These are phyloP conservation scores for Melieria omissa DNA, from an alignment of 2,888 invertebrate species.

Conservation along the genomic window DNA sequence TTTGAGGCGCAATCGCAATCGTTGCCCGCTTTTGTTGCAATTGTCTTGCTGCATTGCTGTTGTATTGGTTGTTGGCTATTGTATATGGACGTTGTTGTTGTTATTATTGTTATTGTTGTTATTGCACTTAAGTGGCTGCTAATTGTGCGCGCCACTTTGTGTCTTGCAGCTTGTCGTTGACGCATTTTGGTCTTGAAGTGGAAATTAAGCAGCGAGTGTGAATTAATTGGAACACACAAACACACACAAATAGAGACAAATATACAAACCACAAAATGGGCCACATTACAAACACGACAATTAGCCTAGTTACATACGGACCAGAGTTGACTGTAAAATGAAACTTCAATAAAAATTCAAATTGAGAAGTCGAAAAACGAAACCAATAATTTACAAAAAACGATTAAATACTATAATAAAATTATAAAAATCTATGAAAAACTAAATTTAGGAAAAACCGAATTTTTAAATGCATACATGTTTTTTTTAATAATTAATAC, in stretches of 20 bases:
- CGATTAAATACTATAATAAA: too few species aligned
- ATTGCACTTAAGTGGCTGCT: conserved; percentile 21
- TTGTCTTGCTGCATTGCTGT: conserved; percentile 9
- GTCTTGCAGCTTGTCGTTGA: neutral
- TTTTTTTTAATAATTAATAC: too few species aligned
- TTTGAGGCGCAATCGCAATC: neutral
- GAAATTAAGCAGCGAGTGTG: conserved; percentile 58
- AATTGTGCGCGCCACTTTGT: conserved; percentile 27
- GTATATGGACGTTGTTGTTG: conserved; percentile 7
- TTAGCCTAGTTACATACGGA: too few species aligned
- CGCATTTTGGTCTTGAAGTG: conserved; percentile 30
- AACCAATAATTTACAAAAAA: too few species aligned
- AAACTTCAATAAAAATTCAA: too few species aligned
- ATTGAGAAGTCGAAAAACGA: too few species aligned
- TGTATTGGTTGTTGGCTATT: conserved; percentile 1
- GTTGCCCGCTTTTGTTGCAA: neutral
- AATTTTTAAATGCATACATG: too few species aligned
- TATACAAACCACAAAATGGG: conserved; percentile 38
- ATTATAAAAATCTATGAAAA: too few species aligned
- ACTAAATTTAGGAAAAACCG: too few species aligned
- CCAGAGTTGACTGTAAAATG: too few species aligned
- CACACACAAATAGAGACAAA: conserved; percentile 61
- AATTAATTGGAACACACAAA: conserved; percentile 62
- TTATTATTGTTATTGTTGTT: conserved; percentile 8
- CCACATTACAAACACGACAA: too few species aligned